Evolutionary conservation across 2,888 invertebrate genomes (phyloP).

Genomic region (Platycheirus albimanus): DNA sequence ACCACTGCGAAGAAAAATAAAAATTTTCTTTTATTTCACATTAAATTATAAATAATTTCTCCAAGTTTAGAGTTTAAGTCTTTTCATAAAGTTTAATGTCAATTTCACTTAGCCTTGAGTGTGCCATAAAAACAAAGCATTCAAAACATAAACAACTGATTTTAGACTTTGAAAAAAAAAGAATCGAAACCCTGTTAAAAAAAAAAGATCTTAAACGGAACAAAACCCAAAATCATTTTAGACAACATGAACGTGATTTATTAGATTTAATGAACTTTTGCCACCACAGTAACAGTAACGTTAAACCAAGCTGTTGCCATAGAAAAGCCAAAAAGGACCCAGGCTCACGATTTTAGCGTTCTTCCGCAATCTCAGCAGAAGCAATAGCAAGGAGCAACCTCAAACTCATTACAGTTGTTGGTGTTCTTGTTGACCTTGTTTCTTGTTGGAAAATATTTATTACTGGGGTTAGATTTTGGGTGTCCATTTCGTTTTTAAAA

Average conservation of each 20-base stretch:
- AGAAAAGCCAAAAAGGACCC: constrained; percentile 33
- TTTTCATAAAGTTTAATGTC: constrained; percentile 27
- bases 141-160: not conserved
- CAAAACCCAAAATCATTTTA: constrained; percentile 62
- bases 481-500: constrained; percentile 70
- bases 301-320: constrained; percentile 68
- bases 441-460: constrained; percentile 60
- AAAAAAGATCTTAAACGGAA: constrained; percentile 44
- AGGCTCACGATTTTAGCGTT: constrained; percentile 42
- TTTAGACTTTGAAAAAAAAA: not conserved
- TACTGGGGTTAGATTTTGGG: constrained; percentile 65
- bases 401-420: constrained; percentile 63
- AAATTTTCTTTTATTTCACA: not conserved
- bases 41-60: too few relatives aligned
- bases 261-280: constrained; percentile 71
- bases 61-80: too few relatives aligned
- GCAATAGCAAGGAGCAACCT: constrained; percentile 60
- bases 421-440: constrained; percentile 58
- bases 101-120: constrained; percentile 27
- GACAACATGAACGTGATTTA: constrained; percentile 69
- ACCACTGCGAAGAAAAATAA: not conserved
- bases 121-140: constrained; percentile 35
- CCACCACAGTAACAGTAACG: constrained; percentile 54
- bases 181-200: not conserved
- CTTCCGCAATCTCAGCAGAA: constrained; percentile 15